Percentiles rank a stretch among this genome's conserved stretches.
These are phyloP conservation scores for Hemistola chrysoprasaria DNA, from an alignment of 2,888 invertebrate genomes.

Conservation along the genomic window DNA sequence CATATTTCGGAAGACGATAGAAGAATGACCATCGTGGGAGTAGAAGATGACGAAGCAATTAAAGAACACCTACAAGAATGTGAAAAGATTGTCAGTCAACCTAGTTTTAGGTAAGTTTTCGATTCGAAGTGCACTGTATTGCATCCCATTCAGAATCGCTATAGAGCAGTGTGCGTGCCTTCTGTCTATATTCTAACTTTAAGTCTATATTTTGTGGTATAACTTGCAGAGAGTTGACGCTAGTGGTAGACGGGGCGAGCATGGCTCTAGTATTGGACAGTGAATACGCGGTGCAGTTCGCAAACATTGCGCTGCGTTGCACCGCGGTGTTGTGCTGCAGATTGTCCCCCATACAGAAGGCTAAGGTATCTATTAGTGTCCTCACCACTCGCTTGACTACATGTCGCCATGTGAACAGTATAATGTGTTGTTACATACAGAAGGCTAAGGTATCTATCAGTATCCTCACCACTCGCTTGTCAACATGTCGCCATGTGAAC, in stretches of 20 bases:
- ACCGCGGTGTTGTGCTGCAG: constrained; percentile 95
- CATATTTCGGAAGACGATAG: constrained; percentile 83
- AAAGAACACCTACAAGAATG: constrained; percentile 85
- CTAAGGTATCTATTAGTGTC: constrained; percentile 83
- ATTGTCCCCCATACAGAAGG: constrained; percentile 95
- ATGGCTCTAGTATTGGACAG: constrained; percentile 85
- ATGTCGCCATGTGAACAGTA: too few species aligned
- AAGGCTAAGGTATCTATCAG: too few species aligned
- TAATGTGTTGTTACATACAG: too few species aligned
- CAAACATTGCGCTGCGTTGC: constrained; percentile 86
- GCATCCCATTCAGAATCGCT: too few species aligned
- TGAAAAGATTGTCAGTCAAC: constrained; percentile 73
- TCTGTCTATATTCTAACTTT: too few species aligned
- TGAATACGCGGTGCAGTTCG: constrained; percentile 83
- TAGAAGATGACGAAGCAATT: constrained; percentile 68
- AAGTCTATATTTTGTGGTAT: too few species aligned
- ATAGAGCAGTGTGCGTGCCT: too few species aligned
- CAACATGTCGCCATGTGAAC: too few species aligned
- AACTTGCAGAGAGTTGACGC: constrained; percentile 84
- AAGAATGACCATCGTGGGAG: constrained; percentile 77
- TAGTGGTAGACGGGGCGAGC: constrained; percentile 91
- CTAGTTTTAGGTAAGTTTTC: constrained; percentile 60
- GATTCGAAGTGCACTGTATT: too few species aligned
- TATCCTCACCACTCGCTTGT: too few species aligned
- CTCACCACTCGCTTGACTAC: too few species aligned